Evolutionary conservation across 2,797 vertebrate species (phyloP).

Genomic region (Hipposideros larvatus): DNA sequence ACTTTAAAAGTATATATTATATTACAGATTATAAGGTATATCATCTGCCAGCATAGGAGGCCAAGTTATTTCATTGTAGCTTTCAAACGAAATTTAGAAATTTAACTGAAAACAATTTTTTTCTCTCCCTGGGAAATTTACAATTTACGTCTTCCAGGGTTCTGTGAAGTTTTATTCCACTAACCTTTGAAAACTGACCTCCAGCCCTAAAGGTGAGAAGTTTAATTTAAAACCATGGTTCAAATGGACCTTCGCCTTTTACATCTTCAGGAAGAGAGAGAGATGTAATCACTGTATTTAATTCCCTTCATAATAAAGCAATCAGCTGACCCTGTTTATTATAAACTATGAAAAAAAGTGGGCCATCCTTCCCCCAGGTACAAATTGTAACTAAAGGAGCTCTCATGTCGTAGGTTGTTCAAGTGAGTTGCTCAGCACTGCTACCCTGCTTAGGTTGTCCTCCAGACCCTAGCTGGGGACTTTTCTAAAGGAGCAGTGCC

Average conservation of each 20-base stretch:
- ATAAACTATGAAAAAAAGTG: background rate
- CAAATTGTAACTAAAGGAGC: background rate
- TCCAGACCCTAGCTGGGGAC: background rate
- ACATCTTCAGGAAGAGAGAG: background rate
- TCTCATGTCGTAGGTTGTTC: background rate
- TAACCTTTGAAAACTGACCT: conserved; percentile 38
- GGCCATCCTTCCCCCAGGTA: background rate
- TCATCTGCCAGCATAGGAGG: conserved; percentile 14
- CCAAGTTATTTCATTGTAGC: conserved; percentile 35
- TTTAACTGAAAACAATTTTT: conserved; percentile 3
- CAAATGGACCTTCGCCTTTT: background rate
- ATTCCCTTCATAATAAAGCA: background rate
- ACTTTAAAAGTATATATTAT: background rate
- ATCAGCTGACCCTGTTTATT: background rate
- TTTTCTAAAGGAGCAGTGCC: background rate
- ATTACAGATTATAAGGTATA: conserved; percentile 27
- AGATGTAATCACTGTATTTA: background rate
- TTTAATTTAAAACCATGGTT: conserved; percentile 44
- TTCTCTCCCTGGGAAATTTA: conserved; percentile 4
- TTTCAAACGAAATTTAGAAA: conserved; percentile 50
- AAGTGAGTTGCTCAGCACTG: background rate
- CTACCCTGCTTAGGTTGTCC: background rate
- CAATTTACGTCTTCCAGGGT: conserved; percentile 1
- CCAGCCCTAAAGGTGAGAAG: background rate
- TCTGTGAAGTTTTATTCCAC: background rate